Base-by-base conservation (phyloP, 2,797 vertebrate genomes). In the Platyrinchus mystaceus region DNA sequence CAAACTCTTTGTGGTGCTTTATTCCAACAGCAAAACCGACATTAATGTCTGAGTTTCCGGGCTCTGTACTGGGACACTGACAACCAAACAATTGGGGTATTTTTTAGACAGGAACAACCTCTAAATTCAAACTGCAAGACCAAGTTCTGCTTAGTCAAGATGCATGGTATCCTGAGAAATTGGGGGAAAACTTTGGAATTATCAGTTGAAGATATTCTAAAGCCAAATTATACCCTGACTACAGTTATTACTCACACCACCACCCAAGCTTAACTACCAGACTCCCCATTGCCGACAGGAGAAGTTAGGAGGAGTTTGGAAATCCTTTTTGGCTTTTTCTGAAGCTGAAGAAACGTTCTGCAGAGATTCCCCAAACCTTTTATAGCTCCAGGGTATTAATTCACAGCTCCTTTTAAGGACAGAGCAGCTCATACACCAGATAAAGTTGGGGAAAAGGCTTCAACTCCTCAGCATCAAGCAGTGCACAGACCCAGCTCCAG, bases 11-110 rank as follows among this genome's bases (percentile, higher is more conserved):
- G 81, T 11, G 44, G 27, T 37, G 63, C 50, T 56, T 87, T 58
- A 70, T 19, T 56, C 44, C 0, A 3, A 64, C 44, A 47, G 79
- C 78, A 60, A 74, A 77, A 88, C 30, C 3, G 0, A 14, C 12
- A 1, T 24, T 13, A 14, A 22, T 15, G 26, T 26, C 60, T 49
- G 64, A 62, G 26, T 46, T 56, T 27, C 30, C 34, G 7, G 12
- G 1, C 79, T 32, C 4, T 5, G 30, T 19, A 6, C 30, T 9
- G 28, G 26, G 44, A 56, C 34, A 56, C 18, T 1, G 30, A 43
- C 23, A 60, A 3, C 16, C 14, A 30, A 37, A 78, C 53, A 43
- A 6, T 0, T 0, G 6, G 9, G 46, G 27, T 27, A 4, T 3
- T 19, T 53, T 77, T 43, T 7, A 49, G 34, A 46, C 18, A 75